These are phyloP conservation scores for Scomberomorus guttatus DNA, from an alignment of 2,797 vertebrate species.

Conservation along the genomic window DNA sequence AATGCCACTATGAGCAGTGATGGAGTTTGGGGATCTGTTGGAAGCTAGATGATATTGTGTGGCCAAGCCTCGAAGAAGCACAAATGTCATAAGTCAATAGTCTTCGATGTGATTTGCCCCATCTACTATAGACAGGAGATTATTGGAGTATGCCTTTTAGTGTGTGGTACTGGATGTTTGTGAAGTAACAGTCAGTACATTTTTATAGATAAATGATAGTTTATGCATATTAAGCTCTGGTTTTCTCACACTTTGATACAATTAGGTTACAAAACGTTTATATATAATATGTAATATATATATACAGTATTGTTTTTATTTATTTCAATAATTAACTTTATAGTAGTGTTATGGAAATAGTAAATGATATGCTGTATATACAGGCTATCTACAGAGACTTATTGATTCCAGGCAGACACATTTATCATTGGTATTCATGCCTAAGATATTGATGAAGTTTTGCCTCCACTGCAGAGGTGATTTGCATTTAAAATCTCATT, in stretches of 20 bases:
- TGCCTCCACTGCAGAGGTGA: constrained; percentile 62
- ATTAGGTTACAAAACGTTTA: constrained; percentile 13
- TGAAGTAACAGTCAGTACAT: constrained; percentile 33
- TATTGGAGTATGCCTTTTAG: constrained; percentile 41
- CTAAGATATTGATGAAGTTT: constrained; percentile 82
- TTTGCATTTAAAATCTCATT: constrained; percentile 86
- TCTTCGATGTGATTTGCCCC: constrained; percentile 19
- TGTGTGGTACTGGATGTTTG: constrained; percentile 19
- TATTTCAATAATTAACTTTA: constrained; percentile 1
- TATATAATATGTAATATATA: not conserved
- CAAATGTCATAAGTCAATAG: constrained; percentile 63
- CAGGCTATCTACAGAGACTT: constrained; percentile 51
- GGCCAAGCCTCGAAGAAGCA: constrained; percentile 37
- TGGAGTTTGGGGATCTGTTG: constrained; percentile 51
- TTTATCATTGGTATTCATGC: constrained; percentile 81
- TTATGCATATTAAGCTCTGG: constrained; percentile 1
- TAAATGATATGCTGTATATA: not conserved
- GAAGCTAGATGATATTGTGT: constrained; percentile 51
- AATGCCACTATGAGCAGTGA: constrained; percentile 62
- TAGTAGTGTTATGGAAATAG: not conserved
- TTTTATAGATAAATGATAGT: constrained; percentile 22
- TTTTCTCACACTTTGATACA: not conserved
- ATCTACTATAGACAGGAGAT: constrained; percentile 31
- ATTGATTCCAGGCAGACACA: constrained; percentile 78
- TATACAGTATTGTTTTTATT: not conserved